Evolutionary conservation across 2,113 vertebrate genomes (phyloP).

Genomic region (Conger conger): DNA sequence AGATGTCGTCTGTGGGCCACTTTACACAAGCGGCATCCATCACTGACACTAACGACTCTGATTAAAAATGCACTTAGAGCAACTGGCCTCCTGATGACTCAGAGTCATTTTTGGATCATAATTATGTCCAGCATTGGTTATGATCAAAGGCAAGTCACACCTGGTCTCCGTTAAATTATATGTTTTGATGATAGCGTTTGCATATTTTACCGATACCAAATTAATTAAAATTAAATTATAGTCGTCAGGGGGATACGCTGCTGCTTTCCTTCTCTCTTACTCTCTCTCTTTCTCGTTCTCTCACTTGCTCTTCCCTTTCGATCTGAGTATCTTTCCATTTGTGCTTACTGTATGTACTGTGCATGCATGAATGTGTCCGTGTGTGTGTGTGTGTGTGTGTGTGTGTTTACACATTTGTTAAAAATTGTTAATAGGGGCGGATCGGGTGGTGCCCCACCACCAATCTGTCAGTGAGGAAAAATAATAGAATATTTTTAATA

Average conservation of each 20-base stretch:
- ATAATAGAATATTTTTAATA: no score
- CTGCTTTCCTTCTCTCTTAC: constrained; percentile 21
- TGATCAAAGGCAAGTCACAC: constrained; percentile 73
- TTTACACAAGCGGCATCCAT: constrained; percentile 66
- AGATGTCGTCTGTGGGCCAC: constrained; percentile 50
- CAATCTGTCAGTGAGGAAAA: no score
- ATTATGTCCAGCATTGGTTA: constrained; percentile 74
- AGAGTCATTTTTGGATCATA: constrained; percentile 67
- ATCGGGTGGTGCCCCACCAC: no score
- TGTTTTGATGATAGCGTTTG: constrained; percentile 71
- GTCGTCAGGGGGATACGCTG: constrained; percentile 35
- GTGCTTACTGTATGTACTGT: constrained; percentile 46
- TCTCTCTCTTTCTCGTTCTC: constrained; percentile 23
- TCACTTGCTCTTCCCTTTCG: not conserved
- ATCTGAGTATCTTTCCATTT: constrained; percentile 10
- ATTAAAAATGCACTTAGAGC: constrained; percentile 79
- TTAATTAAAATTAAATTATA: constrained; percentile 68
- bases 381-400: constrained; percentile 26
- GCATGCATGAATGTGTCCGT: constrained; percentile 37
- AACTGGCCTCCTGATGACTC: constrained; percentile 65
- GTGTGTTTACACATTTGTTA: no score
- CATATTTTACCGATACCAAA: constrained; percentile 73
- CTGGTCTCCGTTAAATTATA: constrained; percentile 71
- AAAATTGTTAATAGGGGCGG: no score
- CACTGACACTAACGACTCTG: constrained; percentile 75